Evolutionary conservation across 2,888 invertebrate species (phyloP).

Genomic region (Himalopsyche kuldschensis): DNA sequence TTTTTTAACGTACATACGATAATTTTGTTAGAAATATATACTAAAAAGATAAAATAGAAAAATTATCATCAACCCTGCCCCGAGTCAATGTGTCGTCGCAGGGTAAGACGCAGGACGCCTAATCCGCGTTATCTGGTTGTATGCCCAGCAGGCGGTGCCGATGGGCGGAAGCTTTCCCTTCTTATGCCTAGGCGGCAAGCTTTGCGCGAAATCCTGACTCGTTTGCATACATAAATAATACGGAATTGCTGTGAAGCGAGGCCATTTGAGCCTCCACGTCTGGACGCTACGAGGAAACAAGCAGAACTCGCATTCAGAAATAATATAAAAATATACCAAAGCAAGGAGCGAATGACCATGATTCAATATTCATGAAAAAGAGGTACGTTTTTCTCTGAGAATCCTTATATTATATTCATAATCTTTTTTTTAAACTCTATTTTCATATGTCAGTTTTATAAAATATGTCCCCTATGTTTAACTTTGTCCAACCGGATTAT

Average conservation of each 20-base stretch:
- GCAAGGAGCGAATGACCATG: background rate
- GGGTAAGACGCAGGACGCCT: background rate
- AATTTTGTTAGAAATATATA: too few relatives aligned
- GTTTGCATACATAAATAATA: conserved; percentile 1
- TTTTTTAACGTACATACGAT: too few relatives aligned
- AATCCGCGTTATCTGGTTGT: background rate
- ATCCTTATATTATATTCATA: background rate
- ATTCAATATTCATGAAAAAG: background rate
- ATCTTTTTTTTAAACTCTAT: background rate
- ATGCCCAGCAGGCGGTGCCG: background rate
- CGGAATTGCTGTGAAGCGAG: background rate
- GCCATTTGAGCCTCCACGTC: background rate
- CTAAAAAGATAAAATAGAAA: too few relatives aligned
- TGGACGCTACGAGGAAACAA: background rate
- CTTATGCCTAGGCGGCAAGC: background rate
- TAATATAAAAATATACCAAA: background rate
- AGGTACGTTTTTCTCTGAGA: background rate
- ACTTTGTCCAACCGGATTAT: too few relatives aligned
- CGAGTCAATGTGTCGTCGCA: background rate
- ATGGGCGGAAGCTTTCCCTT: background rate
- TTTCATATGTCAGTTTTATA: too few relatives aligned
- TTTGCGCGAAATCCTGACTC: background rate
- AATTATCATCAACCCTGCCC: background rate
- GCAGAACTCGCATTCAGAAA: background rate
- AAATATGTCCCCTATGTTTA: too few relatives aligned